Base-by-base conservation (phyloP, 2,888 invertebrate genomes). In the Agriotes lineatus region DNA sequence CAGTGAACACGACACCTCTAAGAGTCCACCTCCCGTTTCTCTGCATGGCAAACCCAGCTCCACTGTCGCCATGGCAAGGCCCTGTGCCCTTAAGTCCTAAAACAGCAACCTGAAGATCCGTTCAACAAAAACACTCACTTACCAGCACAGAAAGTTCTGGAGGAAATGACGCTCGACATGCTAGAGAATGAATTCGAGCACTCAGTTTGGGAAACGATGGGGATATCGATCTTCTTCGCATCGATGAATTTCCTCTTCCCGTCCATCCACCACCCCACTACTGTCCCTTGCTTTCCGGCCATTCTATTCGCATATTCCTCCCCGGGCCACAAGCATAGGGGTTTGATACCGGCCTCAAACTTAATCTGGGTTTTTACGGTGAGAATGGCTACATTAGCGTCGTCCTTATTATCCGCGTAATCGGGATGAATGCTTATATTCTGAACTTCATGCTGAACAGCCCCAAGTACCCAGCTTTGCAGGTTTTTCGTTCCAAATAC, bases 101-200 rank as follows among this genome's bases (percentile, higher is more conserved):
- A n/a, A n/a, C n/a, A n/a, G n/a, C n/a, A n/a, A n/a, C n/a, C n/a
- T n/a, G n/a, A n/a, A n/a, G n/a, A n/a, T n/a, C n/a, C n/a, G n/a
- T n/a, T n/a, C n/a, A n/a, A n/a, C n/a, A n/a, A n/a, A n/a, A n/a
- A n/a, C n/a, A n/a, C n/a, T n/a, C 33, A 39, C 22, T 25, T 79
- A 88, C 89, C 90, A 65, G 90, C 91, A 77, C 91, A 91, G 44
- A 90, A 85, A 0, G 90, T 90, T 20, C 83, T 88, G 12, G 85
- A 79, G 0, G 87, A 87, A 0, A 84, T 85, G 45, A 74, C 67
- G 1, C 67, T 64, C 1, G 60, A 50, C 63, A 71, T 76, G 42
- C 84, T 84, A 0, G 82, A 74, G 20, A 85, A 85, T 71, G 87
- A 88, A 67, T 86, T 85, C 9, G 87, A 83, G 77, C 90, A 90